phyloP scores from a whole-genome alignment of 2,797 vertebrate genomes.

The Parotocinclus haroldoi region DNA sequence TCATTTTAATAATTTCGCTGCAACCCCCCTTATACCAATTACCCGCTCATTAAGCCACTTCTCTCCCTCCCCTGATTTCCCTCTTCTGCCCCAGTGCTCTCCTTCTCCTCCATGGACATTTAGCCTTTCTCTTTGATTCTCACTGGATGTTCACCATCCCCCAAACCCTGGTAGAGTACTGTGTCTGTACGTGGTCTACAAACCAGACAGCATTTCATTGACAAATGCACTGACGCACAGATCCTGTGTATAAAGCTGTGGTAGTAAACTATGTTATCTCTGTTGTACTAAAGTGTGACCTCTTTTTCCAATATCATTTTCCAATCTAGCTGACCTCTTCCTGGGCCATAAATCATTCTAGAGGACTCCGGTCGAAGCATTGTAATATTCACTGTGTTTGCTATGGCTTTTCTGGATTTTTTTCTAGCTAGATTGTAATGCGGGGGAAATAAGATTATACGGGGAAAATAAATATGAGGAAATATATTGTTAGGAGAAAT shows the following conservation, averaged over 20 bases:
- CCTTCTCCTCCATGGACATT: slow-evolving; percentile 39
- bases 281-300: slow-evolving; percentile 24
- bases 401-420: not conserved
- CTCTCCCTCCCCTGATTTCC: slow-evolving; percentile 32
- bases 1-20: slow-evolving; percentile 25
- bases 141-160: slow-evolving; percentile 45
- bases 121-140: slow-evolving; percentile 32
- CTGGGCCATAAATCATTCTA: slow-evolving; percentile 39
- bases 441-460: too few relatives aligned
- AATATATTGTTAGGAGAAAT: too few relatives aligned
- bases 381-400: slow-evolving; percentile 13
- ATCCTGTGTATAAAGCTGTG: slow-evolving; percentile 3
- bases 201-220: slow-evolving; percentile 1
- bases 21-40: slow-evolving; percentile 65
- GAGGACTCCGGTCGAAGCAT: slow-evolving; percentile 14
- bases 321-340: slow-evolving; percentile 34
- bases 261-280: slow-evolving; percentile 22
- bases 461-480: too few relatives aligned
- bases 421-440: not conserved
- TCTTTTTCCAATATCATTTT: slow-evolving; percentile 32
- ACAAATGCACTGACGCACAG: not conserved
- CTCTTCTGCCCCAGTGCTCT: slow-evolving; percentile 29
- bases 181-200: slow-evolving; percentile 10
- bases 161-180: slow-evolving; percentile 16
- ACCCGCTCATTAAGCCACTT: slow-evolving; percentile 66